Conservation (phyloP, 2,113 vertebrate species). For the Oreotrochilus melanogaster region DNA sequence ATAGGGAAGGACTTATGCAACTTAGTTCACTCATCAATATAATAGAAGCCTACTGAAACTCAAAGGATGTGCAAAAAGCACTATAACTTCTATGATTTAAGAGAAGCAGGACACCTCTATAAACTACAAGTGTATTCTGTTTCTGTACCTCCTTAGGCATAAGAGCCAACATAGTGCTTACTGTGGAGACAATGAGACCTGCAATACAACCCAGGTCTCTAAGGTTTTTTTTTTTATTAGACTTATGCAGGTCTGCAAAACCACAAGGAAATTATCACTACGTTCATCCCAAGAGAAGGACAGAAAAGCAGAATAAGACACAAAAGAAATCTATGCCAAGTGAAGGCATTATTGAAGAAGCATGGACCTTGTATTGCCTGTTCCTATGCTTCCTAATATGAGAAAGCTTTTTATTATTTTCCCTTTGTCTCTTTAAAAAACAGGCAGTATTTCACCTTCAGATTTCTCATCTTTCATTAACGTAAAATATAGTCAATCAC, state of each 20-base stretch:
- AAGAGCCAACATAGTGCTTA: not conserved
- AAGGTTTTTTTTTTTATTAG: not conserved
- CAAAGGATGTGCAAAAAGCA: not conserved
- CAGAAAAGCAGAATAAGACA: not conserved
- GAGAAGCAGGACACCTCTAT: not conserved
- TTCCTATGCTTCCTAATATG: not conserved
- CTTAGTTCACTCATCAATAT: not conserved
- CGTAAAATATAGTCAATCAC: not conserved
- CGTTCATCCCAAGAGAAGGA: not conserved
- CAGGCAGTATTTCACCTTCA: not conserved
- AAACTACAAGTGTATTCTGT: not conserved
- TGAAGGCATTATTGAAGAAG: not conserved
- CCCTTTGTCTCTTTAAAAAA: not conserved
- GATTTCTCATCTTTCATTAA: not conserved
- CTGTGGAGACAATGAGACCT: not conserved
- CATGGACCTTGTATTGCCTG: not conserved
- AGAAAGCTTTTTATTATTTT: not conserved
- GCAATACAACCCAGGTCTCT: not conserved
- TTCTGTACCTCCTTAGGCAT: not conserved
- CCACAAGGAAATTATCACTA: not conserved
- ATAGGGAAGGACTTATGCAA: accelerated
- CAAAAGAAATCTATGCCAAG: not conserved
- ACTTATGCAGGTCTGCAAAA: not conserved
- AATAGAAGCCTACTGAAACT: not conserved
- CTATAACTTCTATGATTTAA: not conserved